Evolutionary conservation across 2,888 invertebrate species (phyloP), one percentile per base, ranked within the genome.

Genomic region (Scrobipalpa atriplicella): DNA sequence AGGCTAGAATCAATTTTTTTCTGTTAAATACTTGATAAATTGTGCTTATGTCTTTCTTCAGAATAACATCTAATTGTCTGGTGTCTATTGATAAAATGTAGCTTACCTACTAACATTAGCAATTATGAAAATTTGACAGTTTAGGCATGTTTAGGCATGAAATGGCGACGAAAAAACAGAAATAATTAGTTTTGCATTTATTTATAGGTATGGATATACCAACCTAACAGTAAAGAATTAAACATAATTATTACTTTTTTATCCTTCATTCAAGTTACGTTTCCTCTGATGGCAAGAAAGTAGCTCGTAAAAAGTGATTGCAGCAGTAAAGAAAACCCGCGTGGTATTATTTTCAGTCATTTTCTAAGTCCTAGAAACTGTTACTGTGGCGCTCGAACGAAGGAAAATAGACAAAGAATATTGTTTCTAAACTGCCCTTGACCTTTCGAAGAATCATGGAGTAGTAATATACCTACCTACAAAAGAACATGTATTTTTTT

Each of bases 381-480:
- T 47, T 47, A 16, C 47, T 47, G 43, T 43, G 41, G 11, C 8
- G 11, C 41, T 41, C 11, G 43, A 43, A 43, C n/a, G 6, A n/a
- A 16, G 2, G n/a, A 47, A 47, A 47, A 47, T 16, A 47, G 47
- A 47, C 47, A 47, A 47, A 47, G 47, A 47, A 47, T 43, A 43
- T 43, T 43, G 13, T 43, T n/a, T 11, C 11, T 11, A 43, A 13
- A 43, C 43, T 1, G 43, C 3, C 13, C 13, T 43, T 43, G 11
- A 13, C 43, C 13, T 2, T 13, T 13, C 13, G 1, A 3, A 3
- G 13, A 13, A 13, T 41, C 41, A 13, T 43, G 13, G 43, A 43
- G 13, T 1, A 43, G 2, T 13, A 11, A 13, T 13, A 13, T 43
- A 43, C 10, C 10, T 41, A 41, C n/a, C n/a, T n/a, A n/a, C n/a